Conservation (phyloP, 2,113 vertebrate species). For the Sander vitreus region DNA sequence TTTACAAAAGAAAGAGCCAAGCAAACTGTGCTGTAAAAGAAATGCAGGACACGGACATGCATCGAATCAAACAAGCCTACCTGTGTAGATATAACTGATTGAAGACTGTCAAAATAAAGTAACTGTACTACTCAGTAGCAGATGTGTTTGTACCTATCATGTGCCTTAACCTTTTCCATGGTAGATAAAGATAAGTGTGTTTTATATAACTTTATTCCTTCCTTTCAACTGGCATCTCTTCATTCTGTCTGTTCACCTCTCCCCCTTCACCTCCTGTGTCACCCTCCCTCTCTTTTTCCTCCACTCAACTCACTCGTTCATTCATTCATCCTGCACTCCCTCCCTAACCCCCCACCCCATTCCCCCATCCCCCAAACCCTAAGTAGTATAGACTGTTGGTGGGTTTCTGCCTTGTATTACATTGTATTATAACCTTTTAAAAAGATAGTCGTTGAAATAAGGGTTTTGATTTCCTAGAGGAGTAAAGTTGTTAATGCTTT, state of each 20-base stretch:
- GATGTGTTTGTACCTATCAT: slow-evolving; percentile 96
- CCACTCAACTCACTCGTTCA: slow-evolving; percentile 50
- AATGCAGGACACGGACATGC: slow-evolving; percentile 56
- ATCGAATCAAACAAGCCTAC: slow-evolving; percentile 74
- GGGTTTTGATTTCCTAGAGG: slow-evolving; percentile 86
- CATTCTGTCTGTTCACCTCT: slow-evolving; percentile 42
- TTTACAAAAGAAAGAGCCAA: slow-evolving; percentile 61
- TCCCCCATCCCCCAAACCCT: not conserved
- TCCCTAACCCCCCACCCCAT: not conserved
- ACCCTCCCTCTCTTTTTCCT: slow-evolving; percentile 7
- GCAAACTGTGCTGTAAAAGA: slow-evolving; percentile 60
- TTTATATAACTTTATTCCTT: slow-evolving; percentile 86
- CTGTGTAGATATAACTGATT: slow-evolving; percentile 85
- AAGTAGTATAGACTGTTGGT: slow-evolving; percentile 90
- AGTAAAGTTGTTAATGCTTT: slow-evolving; percentile 86
- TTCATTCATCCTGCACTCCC: slow-evolving; percentile 47
- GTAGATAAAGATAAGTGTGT: slow-evolving; percentile 89
- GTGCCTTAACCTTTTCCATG: slow-evolving; percentile 99
- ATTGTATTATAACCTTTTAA: slow-evolving; percentile 92
- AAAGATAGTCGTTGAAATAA: slow-evolving; percentile 76
- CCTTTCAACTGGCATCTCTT: slow-evolving; percentile 59
- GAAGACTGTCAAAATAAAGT: slow-evolving; percentile 83
- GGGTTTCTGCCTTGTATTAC: slow-evolving; percentile 91
- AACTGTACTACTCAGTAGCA: slow-evolving; percentile 90
- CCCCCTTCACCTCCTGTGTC: slow-evolving; percentile 4